Evolutionary conservation across 2,113 vertebrate species (phyloP).

Genomic region (Heteronetta atricapilla): DNA sequence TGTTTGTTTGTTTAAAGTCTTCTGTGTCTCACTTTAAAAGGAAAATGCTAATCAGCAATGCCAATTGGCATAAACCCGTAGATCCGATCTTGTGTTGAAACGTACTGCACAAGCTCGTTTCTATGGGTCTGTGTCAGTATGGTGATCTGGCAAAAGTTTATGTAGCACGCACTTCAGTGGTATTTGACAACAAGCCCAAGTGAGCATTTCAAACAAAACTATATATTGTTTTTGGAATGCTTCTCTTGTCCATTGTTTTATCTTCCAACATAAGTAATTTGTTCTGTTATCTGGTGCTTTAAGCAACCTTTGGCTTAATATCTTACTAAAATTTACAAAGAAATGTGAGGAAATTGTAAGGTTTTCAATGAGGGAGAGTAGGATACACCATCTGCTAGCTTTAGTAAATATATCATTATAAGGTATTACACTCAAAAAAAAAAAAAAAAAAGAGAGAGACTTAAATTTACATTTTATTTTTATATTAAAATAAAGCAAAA

Average conservation of each 20-base stretch:
- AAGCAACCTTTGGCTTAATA: neutral
- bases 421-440: neutral
- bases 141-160: constrained; percentile 79
- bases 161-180: neutral
- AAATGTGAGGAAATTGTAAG: neutral
- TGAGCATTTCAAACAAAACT: neutral
- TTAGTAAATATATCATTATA: neutral
- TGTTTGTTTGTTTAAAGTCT: constrained; percentile 31
- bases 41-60: constrained; percentile 42
- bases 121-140: constrained; percentile 99
- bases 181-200: neutral
- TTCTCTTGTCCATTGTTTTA: neutral
- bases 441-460: neutral
- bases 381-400: neutral
- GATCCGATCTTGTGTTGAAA: constrained; percentile 99
- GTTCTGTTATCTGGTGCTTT: neutral
- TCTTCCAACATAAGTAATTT: neutral
- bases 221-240: neutral
- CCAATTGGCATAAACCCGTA: constrained; percentile 99
- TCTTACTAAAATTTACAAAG: neutral
- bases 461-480: neutral
- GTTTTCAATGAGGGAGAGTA: neutral
- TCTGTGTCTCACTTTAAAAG: neutral
- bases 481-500: neutral
- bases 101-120: constrained; percentile 95